Base-by-base conservation (phyloP, 2,797 vertebrate genomes). In the Sebastes nivosus region DNA sequence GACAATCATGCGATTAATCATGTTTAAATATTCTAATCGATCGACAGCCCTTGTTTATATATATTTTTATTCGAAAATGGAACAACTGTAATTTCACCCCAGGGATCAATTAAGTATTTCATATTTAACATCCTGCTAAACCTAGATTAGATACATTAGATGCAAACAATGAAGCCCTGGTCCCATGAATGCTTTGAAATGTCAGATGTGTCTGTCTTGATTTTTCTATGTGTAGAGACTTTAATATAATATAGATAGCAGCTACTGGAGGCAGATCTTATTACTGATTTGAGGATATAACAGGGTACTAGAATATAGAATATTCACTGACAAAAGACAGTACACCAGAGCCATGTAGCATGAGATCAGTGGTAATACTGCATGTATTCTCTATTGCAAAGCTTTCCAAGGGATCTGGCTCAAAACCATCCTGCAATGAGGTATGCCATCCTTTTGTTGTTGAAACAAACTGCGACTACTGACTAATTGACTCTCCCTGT, bases 341-440 rank as follows among this genome's bases (percentile, higher is more conserved):
- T 13, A 16, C 7, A 54, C 2, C 54, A 29, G 11, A 54, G 32
- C 72, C 58, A 46, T 55, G 38, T 4, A 68, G 30, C 18, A 38
- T 46, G 8, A 29, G 25, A 8, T 68, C 46, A 87, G 82, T 89
- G 86, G 87, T 93, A 93, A 94, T 65, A 69, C 76, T 81, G 68
- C 90, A 72, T 95, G 84, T 96, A 91, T 95, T 95, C 93, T 95
- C 82, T 95, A 89, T 95, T 82, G 82, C 93, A 95, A 96, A 95
- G 95, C 95, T 95, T 94, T 90, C 95, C 94, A 90, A 90, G 85
- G 95, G 94, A 95, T 92, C 89, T 94, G 94, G 90, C 91, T 89
- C 95, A 94, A 90, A 93, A 90, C 85, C 94, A 95, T 87, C 94
- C 95, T 80, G 94, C 94, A 87, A 92, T 95, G 93, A 96, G 95